These are phyloP conservation scores for Cephus pygmeus DNA, from an alignment of 2,888 invertebrate species.

Conservation along the genomic window DNA sequence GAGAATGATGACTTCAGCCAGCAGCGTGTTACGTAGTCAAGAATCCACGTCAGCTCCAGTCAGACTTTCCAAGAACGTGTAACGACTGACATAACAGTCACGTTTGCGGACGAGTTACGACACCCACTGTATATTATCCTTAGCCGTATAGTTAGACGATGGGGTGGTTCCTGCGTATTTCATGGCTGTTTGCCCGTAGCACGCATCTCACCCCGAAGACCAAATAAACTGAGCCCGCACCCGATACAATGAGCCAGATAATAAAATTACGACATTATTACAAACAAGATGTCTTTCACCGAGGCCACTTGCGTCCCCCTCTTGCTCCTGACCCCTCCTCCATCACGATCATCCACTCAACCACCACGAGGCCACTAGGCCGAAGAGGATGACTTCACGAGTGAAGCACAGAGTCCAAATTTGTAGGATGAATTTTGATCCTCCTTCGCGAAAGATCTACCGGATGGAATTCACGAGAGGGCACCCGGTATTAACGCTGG, in stretches of 20 bases:
- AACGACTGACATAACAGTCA: constrained; percentile 26
- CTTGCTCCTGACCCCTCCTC: too few relatives aligned
- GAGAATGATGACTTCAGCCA: too few relatives aligned
- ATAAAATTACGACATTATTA: constrained; percentile 42
- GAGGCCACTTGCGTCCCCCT: too few relatives aligned
- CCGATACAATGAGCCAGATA: constrained; percentile 34
- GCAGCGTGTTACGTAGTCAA: too few relatives aligned
- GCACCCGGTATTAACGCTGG: too few relatives aligned
- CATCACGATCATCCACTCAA: too few relatives aligned
- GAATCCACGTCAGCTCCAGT: constrained; percentile 19
- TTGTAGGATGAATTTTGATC: too few relatives aligned
- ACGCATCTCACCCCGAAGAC: constrained; percentile 18
- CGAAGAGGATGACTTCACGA: too few relatives aligned
- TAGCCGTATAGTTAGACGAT: constrained; percentile 17
- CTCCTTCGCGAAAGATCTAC: too few relatives aligned
- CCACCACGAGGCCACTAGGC: too few relatives aligned
- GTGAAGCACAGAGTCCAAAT: too few relatives aligned
- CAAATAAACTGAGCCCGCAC: constrained; percentile 33
- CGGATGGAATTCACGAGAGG: too few relatives aligned
- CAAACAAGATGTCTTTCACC: constrained; percentile 31
- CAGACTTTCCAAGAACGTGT: constrained; percentile 23
- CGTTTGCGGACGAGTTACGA: constrained; percentile 24
- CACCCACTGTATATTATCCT: constrained; percentile 24
- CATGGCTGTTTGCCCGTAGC: constrained; percentile 20
- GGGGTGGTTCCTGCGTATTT: constrained; percentile 19